These are phyloP conservation scores for Tupiocoris notatus DNA, from an alignment of 2,888 invertebrate genomes.

Conservation along the genomic window DNA sequence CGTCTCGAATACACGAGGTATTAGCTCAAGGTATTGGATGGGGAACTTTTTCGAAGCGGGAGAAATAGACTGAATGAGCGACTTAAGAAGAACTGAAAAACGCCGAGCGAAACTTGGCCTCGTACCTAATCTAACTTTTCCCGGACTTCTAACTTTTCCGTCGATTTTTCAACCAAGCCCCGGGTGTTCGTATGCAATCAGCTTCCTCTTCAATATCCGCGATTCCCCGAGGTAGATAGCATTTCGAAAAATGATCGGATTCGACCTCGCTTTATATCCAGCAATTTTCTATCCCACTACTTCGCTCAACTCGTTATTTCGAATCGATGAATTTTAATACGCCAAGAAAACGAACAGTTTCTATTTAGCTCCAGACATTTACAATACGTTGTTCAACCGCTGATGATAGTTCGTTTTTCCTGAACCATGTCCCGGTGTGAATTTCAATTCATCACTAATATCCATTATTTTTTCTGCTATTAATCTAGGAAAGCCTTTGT, in stretches of 20 bases:
- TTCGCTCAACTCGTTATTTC: no score
- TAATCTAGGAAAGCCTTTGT: no score
- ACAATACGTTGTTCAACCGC: no score
- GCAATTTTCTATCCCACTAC: no score
- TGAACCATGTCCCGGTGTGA: no score
- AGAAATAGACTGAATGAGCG: conserved; percentile 13
- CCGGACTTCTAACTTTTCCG: background rate
- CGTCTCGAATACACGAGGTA: conserved; percentile 33
- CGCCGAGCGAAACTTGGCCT: conserved; percentile 2
- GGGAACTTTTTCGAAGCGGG: background rate
- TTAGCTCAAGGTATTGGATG: conserved; percentile 37
- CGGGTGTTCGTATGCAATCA: conserved; percentile 14
- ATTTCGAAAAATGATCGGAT: background rate
- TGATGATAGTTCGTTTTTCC: no score
- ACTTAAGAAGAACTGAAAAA: background rate
- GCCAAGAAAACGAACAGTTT: no score
- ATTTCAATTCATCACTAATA: no score
- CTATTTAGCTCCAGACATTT: no score
- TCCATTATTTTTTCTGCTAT: no score
- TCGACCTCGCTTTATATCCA: no score
- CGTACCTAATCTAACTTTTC: conserved; percentile 42
- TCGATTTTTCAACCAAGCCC: conserved; percentile 4
- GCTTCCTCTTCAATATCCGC: background rate
- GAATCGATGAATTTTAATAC: no score
- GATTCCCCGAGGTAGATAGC: background rate